Evolutionary conservation across 2,797 vertebrate genomes (phyloP).

Genomic region (Oreortyx pictus): DNA sequence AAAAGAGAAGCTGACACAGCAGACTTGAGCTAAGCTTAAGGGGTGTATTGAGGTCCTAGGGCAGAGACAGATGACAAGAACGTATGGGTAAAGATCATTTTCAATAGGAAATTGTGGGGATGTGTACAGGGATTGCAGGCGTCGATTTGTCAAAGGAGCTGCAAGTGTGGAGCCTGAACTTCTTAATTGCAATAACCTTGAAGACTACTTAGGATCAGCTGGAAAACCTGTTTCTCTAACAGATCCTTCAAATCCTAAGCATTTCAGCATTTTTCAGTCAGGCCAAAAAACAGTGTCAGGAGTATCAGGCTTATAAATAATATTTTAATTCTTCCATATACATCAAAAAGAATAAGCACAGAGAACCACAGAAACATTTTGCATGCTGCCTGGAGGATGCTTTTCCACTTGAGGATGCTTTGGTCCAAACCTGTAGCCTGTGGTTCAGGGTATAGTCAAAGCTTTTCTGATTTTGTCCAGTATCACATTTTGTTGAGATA

Average conservation of each 20-base stretch:
- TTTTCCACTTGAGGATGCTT: background rate
- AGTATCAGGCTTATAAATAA: background rate
- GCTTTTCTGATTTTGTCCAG: background rate
- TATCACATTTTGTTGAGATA: background rate
- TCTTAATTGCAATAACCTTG: background rate
- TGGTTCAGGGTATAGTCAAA: background rate
- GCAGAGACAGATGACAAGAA: background rate
- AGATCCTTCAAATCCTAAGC: background rate
- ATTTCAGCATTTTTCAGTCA: background rate
- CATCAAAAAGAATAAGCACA: background rate
- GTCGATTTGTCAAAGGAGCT: background rate
- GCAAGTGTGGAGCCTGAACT: background rate
- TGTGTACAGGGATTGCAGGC: background rate
- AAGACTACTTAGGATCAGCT: background rate
- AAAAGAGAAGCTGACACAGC: background rate
- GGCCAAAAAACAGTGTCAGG: background rate
- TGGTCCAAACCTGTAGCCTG: background rate
- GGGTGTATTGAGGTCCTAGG: background rate
- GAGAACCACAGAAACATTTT: background rate
- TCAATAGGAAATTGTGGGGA: accelerated
- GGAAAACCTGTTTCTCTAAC: no score
- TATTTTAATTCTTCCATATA: background rate
- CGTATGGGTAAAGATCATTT: background rate
- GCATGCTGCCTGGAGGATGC: background rate
- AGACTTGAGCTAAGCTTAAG: background rate